Conservation (phyloP, 2,113 vertebrate genomes). For the Chaetops frenatus region DNA sequence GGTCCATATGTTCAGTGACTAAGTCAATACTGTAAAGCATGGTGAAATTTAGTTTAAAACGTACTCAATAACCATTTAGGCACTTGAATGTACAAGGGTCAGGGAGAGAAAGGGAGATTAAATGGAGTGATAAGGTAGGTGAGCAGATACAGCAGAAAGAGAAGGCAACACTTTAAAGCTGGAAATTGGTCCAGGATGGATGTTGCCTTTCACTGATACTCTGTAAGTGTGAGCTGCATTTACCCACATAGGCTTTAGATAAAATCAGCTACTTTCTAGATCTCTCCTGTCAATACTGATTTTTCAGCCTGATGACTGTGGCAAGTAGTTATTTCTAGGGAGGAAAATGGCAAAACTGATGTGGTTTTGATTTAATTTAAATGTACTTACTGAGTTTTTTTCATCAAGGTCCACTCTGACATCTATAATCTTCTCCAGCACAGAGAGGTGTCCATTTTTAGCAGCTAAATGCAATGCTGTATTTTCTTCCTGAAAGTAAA, state of each 20-base stretch:
- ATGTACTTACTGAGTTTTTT: slow-evolving; percentile 75
- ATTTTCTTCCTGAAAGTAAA: slow-evolving; percentile 76
- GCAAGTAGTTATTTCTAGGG: background rate
- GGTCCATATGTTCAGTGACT: slow-evolving; percentile 15
- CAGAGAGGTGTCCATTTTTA: slow-evolving; percentile 69
- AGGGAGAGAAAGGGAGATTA: background rate
- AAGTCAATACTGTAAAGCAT: slow-evolving; percentile 21
- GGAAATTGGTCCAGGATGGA: background rate
- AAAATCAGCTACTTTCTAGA: background rate
- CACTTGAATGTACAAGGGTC: background rate
- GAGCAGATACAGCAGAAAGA: background rate
- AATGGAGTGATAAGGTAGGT: background rate
- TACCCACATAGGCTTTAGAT: background rate
- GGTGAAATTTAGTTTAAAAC: slow-evolving; percentile 4
- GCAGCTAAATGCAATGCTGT: slow-evolving; percentile 83
- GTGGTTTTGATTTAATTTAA: background rate
- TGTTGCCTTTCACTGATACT: background rate
- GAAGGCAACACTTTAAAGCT: background rate
- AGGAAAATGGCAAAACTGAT: background rate
- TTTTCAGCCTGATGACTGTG: background rate
- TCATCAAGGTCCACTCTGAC: slow-evolving; percentile 72
- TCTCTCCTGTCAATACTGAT: background rate
- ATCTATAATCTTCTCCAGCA: slow-evolving; percentile 78
- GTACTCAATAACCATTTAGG: slow-evolving; percentile 12
- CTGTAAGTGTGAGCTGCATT: background rate